These are phyloP conservation scores for Tiliacea aurago DNA, from an alignment of 2,888 invertebrate species.

Conservation along the genomic window DNA sequence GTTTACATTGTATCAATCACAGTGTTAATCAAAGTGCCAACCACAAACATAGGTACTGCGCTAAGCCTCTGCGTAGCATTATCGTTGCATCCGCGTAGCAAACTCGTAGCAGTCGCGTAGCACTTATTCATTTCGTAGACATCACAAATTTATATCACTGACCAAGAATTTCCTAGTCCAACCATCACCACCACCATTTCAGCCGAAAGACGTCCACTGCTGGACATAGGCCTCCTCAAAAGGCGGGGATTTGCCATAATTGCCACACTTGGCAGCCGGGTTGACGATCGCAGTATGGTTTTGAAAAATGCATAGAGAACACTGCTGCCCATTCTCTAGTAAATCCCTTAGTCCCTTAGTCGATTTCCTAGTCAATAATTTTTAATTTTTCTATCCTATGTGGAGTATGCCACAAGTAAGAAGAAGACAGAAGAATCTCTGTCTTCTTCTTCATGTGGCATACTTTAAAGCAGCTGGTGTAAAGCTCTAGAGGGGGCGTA, in stretches of 20 bases:
- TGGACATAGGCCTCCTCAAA: too few relatives aligned
- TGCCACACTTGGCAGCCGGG: too few relatives aligned
- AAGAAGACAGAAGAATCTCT: too few relatives aligned
- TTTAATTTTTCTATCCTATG: background rate
- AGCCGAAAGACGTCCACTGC: too few relatives aligned
- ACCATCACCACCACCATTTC: too few relatives aligned
- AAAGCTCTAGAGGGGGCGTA: conserved; percentile 43
- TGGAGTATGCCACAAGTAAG: too few relatives aligned
- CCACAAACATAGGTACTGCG: background rate
- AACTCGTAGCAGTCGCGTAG: conserved; percentile 3
- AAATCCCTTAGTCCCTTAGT: too few relatives aligned
- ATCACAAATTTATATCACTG: background rate
- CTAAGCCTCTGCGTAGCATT: background rate
- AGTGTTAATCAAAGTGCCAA: background rate
- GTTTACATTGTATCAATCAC: background rate
- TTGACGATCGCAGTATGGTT: too few relatives aligned
- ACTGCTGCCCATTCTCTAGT: too few relatives aligned
- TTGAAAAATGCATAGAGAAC: too few relatives aligned
- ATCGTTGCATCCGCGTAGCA: background rate
- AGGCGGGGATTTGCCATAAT: too few relatives aligned
- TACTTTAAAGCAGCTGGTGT: conserved; percentile 35
- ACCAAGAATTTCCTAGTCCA: too few relatives aligned
- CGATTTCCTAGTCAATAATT: fast-evolving
- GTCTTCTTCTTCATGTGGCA: conserved; percentile 20
- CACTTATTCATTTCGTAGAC: background rate